Conservation (phyloP, 2,797 vertebrate genomes). For the Alca torda region DNA sequence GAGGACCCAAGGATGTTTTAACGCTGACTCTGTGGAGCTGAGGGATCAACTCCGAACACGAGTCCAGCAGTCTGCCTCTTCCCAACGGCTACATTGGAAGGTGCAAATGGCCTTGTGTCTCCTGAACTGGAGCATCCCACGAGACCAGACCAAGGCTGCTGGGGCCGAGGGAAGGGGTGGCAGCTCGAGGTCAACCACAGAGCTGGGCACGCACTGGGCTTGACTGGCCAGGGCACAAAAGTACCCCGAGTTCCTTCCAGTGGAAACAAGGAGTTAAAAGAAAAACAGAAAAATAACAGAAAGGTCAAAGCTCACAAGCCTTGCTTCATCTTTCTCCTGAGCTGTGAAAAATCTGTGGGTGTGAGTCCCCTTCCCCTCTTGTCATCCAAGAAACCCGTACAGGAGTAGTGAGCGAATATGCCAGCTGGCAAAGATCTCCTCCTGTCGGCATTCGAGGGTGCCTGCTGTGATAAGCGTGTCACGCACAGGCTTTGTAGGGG, state of each 20-base stretch:
- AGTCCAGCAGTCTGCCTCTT: neutral
- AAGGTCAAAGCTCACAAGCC: constrained; percentile 77
- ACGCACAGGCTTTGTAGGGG: neutral
- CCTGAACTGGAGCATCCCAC: neutral
- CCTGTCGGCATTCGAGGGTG: neutral
- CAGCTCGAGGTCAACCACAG: neutral
- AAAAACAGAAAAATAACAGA: constrained; percentile 82
- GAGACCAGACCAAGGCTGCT: neutral
- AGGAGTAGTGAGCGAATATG: neutral
- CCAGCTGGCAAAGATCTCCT: neutral
- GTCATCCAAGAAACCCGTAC: neutral
- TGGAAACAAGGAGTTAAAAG: constrained; percentile 84
- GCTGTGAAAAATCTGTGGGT: neutral
- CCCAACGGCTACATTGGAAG: fast-evolving
- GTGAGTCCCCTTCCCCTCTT: neutral
- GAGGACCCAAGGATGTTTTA: neutral
- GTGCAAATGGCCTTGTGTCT: neutral
- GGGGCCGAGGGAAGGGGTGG: fast-evolving
- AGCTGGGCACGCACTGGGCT: fast-evolving
- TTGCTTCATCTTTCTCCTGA: neutral
- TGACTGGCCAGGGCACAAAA: constrained; percentile 30
- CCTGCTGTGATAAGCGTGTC: fast-evolving
- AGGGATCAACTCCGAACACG: fast-evolving
- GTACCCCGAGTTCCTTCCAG: constrained; percentile 80
- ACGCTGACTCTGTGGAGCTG: neutral